phyloP scores from a whole-genome alignment of 2,113 vertebrate species.

The Limnothrissa miodon region DNA sequence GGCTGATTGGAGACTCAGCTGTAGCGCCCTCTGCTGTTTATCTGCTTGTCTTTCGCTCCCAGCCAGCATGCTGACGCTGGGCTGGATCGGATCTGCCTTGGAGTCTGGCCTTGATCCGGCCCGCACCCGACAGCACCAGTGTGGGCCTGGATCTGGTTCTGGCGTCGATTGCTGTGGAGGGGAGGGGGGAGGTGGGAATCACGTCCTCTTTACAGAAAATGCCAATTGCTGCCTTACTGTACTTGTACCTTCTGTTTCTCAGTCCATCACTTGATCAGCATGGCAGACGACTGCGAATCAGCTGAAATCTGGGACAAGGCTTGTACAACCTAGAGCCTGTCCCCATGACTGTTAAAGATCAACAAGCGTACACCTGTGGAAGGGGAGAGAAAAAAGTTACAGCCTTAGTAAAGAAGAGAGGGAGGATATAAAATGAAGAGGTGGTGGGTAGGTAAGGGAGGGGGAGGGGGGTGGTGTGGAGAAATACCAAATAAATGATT shows the following conservation, averaged over 20 bases:
- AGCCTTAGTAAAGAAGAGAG: background rate
- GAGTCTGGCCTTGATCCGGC: background rate
- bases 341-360: constrained; percentile 27
- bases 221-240: constrained; percentile 76
- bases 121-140: background rate
- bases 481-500: constrained; percentile 62
- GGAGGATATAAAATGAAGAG: constrained; percentile 23
- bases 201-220: constrained; percentile 60
- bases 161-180: background rate
- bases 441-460: constrained; percentile 46
- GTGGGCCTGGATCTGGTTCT: background rate
- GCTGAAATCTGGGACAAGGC: constrained; percentile 4
- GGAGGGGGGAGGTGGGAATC: background rate
- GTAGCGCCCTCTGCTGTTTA: background rate
- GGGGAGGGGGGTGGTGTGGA: constrained; percentile 45
- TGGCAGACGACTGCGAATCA: constrained; percentile 19
- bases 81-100: background rate
- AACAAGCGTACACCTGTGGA: background rate
- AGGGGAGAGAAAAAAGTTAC: background rate
- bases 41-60: constrained; percentile 43
- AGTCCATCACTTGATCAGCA: constrained; percentile 36
- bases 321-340: background rate
- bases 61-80: background rate
- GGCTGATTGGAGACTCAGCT: background rate
- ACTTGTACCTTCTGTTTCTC: constrained; percentile 42